These are phyloP conservation scores for Stigmatopora nigra DNA, from an alignment of 2,113 vertebrate genomes.

Conservation along the genomic window DNA sequence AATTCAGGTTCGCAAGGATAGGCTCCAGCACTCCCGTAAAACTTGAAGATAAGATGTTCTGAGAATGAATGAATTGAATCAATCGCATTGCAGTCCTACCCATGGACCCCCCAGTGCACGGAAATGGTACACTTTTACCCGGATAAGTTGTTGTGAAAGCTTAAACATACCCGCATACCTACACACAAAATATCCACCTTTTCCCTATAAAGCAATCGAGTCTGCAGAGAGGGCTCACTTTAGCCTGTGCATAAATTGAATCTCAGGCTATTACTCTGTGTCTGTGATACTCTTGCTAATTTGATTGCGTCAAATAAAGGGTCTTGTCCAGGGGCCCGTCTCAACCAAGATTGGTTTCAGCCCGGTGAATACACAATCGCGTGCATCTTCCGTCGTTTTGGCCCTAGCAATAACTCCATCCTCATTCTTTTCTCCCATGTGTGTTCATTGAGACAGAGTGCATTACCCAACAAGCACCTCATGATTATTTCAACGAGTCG, in stretches of 20 bases:
- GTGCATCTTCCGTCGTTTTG: slow-evolving; percentile 27
- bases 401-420: slow-evolving; percentile 34
- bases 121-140: not conserved
- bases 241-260: slow-evolving; percentile 62
- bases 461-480: slow-evolving; percentile 60
- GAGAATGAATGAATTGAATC: not conserved
- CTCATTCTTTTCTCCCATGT: not conserved
- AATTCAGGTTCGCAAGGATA: no score
- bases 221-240: slow-evolving; percentile 58
- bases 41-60: no score
- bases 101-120: not conserved
- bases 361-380: slow-evolving; percentile 60
- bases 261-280: slow-evolving; percentile 68
- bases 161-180: no score
- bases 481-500: slow-evolving; percentile 63
- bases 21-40: no score
- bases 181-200: slow-evolving; percentile 40
- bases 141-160: not conserved
- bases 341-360: slow-evolving; percentile 62
- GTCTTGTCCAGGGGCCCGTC: slow-evolving; percentile 57
- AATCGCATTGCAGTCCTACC: not conserved
- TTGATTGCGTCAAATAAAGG: slow-evolving; percentile 67
- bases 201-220: slow-evolving; percentile 61
- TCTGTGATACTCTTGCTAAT: slow-evolving; percentile 71
- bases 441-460: slow-evolving; percentile 46